Percentiles rank a stretch among this genome's conserved stretches.
Conservation (phyloP, 2,113 vertebrate genomes). For the Oncorhynchus tshawytscha region DNA sequence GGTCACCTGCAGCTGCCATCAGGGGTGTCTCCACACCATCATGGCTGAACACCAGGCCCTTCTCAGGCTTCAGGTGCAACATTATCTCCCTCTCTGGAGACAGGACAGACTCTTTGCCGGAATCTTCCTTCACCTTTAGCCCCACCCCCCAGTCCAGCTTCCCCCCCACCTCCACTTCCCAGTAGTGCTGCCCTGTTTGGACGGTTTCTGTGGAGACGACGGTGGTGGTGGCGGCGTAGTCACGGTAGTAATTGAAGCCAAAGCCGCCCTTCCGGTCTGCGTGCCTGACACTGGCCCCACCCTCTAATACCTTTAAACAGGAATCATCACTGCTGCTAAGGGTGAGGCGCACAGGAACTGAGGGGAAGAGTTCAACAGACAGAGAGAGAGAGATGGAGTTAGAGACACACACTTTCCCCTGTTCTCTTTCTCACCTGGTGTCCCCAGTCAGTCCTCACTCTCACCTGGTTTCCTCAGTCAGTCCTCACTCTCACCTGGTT, state of each 20-base stretch:
- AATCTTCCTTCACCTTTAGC: conserved; percentile 26
- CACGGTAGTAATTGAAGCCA: conserved; percentile 10
- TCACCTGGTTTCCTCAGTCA: too few relatives aligned
- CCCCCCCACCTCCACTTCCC: conserved; percentile 19
- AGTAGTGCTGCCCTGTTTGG: conserved; percentile 40
- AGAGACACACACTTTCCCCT: not conserved
- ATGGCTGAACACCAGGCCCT: not conserved
- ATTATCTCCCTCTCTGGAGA: not conserved
- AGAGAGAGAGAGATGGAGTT: not conserved
- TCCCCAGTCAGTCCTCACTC: too few relatives aligned
- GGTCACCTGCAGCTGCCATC: not conserved
- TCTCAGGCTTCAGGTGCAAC: conserved; percentile 8
- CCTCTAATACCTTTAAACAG: conserved; percentile 31
- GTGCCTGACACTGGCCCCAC: conserved; percentile 32
- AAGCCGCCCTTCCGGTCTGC: conserved; percentile 12
- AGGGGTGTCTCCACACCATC: not conserved
- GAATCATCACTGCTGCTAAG: conserved; percentile 32
- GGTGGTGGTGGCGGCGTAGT: conserved; percentile 27
- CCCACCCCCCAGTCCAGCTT: conserved; percentile 10
- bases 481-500: too few relatives aligned
- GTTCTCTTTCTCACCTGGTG: too few relatives aligned
- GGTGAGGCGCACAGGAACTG: conserved; percentile 40
- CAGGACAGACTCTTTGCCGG: not conserved
- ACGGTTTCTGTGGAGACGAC: conserved; percentile 32
- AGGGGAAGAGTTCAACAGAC: not conserved